Evolutionary conservation across 1,140 invertebrate genomes (phyloP), one percentile per base, ranked within the genome.

Genomic region (Drosophila trapezifrons): DNA sequence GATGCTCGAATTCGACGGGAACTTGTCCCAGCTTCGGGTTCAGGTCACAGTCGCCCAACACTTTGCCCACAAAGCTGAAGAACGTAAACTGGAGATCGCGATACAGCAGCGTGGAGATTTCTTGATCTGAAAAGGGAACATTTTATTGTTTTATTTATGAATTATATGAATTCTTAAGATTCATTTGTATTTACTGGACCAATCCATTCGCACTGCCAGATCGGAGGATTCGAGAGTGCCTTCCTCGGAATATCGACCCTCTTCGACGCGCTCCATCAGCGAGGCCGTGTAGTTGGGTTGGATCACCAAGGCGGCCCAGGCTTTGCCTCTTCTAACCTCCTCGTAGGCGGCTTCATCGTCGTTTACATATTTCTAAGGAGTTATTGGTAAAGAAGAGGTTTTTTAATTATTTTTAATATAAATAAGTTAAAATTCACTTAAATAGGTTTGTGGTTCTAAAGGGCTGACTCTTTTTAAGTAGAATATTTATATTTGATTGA

Each of bases 291-390:
- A 99, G 93, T 98, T 98, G 0, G 94, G 89, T 0, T 96, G 95
- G 69, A 99, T 97, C 35, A 95, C 94, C 8, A 99, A 92, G 0
- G 96, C 95, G 1, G 95, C 97, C 95, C 98, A 97, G 3, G 96
- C 95, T 62, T 95, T 93, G 0, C 97, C 98, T 15, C 93, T 93
- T 49, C 93, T 92, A 0, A 98, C 97, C 12, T 96, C 95, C 4
- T 94, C 73, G 70, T 95, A 93, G 0, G 97, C 97, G 4, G 91
- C 90, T 3, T 93, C 93, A 8, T 94, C 93, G 0, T 77, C 91
- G 22, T 93, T 91, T 47, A 94, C 94, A 12, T 91, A 90, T 57
- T 93, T 90, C 93, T 94, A 54, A 2, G 6, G 4, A 15, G 7
- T 20, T 2, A 12, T 2, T 9, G 10, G 40, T 20, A 46, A 17